phyloP scores from a whole-genome alignment of 2,888 invertebrate genomes.

The Tubiluchus corallicola region DNA sequence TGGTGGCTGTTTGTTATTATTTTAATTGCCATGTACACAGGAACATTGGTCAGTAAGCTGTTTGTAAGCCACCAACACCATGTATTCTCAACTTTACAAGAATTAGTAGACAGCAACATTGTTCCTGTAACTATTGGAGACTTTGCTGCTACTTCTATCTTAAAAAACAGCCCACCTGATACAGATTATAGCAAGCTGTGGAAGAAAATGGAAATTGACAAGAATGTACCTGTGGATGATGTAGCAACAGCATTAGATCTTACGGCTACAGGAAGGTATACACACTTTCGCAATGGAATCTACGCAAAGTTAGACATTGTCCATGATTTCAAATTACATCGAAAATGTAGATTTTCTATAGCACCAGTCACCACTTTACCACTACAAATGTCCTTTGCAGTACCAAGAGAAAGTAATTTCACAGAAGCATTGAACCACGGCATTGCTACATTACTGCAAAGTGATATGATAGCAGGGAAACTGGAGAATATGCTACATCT shows the following conservation, averaged over 20 bases:
- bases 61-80: neutral
- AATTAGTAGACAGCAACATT: neutral
- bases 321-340: too few species aligned
- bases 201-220: neutral
- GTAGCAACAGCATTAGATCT: neutral
- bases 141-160: neutral
- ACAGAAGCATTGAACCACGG: neutral
- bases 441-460: too few species aligned
- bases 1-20: neutral
- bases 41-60: neutral
- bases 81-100: neutral
- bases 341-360: too few species aligned
- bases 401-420: too few species aligned
- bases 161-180: neutral
- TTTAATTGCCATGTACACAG: neutral
- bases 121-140: neutral
- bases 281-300: neutral
- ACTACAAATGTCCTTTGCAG: too few species aligned
- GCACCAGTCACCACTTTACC: too few species aligned
- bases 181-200: neutral
- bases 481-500: too few species aligned
- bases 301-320: neutral
- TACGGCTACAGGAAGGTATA: neutral
- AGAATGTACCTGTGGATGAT: neutral
- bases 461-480: too few species aligned